Evolutionary conservation across 1,140 invertebrate species (phyloP), one percentile per base, ranked within the genome.

Genomic region (Batillaria attramentaria): DNA sequence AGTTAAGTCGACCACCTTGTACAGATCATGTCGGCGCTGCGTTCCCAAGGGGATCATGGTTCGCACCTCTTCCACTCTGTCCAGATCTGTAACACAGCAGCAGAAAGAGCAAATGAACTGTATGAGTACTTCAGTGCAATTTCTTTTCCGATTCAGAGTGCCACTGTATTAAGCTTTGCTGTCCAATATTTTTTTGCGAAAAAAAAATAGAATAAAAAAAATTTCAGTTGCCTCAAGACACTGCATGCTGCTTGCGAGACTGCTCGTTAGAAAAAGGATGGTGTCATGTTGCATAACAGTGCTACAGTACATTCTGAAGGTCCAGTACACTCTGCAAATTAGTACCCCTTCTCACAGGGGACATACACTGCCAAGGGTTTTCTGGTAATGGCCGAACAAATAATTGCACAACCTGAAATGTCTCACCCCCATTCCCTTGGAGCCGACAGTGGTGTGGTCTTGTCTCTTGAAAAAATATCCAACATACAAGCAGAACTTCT

Each of bases 11-110:
- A 65, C 33, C 10, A 85, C 74, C 69, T 86, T 81, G 88, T 98
- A 98, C 6, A 98, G 83, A 89, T 98, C 96, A 1, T 92, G 93
- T 82, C 96, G 93, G 83, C 94, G 93, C 91, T 98, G 97, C 43
- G 89, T 89, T 74, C 91, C 93, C 39, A 95, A 93, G 18, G 97
- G 96, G 86, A 98, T 96, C 91, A 96, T 95, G 43, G 92, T 90
- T 80, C 96, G 92, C 1, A 97, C 94, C 87, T 95, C 93, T 57
- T 95, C 93, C 41, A 96, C 93, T 79, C 94, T 90, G 35, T 91
- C 90, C 68, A 96, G 89, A 93, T 97, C 95, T 96, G 89, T 66
- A 80, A 82, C 81, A 70, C 54, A 78, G 65, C 31, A 18, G 16
- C 18, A 0, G 16, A 33, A 77, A 24, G 42, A 50, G 6, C 31